Evolutionary conservation across 2,797 vertebrate genomes (phyloP).

Genomic region (Rhinophrynus dorsalis): DNA sequence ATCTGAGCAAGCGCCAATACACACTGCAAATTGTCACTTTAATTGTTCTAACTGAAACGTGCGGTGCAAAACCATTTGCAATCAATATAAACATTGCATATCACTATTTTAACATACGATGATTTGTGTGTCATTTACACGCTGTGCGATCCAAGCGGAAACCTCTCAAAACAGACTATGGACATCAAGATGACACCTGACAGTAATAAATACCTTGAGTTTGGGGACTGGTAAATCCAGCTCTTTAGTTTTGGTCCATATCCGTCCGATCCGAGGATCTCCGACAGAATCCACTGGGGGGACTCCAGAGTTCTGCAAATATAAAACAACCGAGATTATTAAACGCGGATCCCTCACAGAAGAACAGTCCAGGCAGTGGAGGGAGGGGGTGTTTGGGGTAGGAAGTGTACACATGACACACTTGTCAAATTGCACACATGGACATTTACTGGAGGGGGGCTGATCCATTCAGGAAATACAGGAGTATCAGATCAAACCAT

Average conservation of each 20-base stretch:
- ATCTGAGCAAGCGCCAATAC: too few species aligned
- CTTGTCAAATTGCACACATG: slow-evolving; percentile 49
- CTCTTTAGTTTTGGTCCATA: slow-evolving; percentile 98
- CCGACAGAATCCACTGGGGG: slow-evolving; percentile 91
- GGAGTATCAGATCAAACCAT: neutral
- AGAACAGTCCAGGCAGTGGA: slow-evolving; percentile 32
- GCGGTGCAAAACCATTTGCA: too few species aligned
- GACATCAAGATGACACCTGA: too few species aligned
- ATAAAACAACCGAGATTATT: slow-evolving; percentile 25
- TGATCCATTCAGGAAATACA: slow-evolving; percentile 2
- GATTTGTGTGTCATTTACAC: too few species aligned
- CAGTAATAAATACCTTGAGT: slow-evolving; percentile 82
- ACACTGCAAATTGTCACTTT: too few species aligned
- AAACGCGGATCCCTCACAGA: slow-evolving; percentile 33
- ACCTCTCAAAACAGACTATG: too few species aligned
- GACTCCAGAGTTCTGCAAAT: slow-evolving; percentile 86
- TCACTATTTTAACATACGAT: too few species aligned
- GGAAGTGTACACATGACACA: slow-evolving; percentile 10
- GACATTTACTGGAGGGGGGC: neutral
- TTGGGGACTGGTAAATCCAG: slow-evolving; percentile 94
- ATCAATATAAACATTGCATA: too few species aligned
- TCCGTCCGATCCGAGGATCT: slow-evolving; percentile 93
- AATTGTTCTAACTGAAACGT: too few species aligned
- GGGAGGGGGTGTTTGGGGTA: neutral
- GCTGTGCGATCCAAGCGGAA: too few species aligned